Conservation (phyloP, 2,113 vertebrate genomes). For the Carettochelys insculpta region DNA sequence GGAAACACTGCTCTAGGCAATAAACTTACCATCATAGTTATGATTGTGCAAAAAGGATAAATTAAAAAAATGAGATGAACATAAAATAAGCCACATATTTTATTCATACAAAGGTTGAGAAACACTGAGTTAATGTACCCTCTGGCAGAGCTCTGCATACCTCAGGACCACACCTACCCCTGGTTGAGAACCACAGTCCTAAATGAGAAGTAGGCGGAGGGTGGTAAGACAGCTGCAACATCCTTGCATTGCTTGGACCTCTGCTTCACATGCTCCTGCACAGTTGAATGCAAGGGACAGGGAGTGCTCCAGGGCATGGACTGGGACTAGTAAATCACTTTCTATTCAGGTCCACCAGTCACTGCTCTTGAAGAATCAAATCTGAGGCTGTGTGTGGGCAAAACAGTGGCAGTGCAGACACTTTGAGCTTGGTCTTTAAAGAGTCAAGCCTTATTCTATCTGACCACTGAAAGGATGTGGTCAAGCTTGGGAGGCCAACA, state of each 20-base stretch:
- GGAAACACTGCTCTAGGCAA: no score
- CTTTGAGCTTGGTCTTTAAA: neutral
- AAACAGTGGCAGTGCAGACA: neutral
- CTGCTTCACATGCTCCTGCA: neutral
- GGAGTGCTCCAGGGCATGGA: neutral
- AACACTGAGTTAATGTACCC: no score
- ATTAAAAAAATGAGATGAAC: no score
- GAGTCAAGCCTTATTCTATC: neutral
- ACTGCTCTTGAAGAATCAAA: neutral
- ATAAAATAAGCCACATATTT: no score
- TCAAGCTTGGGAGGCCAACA: neutral
- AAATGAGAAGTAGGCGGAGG: neutral
- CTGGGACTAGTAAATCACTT: neutral
- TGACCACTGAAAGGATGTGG: slow-evolving; percentile 24
- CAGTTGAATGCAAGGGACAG: neutral
- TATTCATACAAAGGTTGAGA: no score
- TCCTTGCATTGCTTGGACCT: neutral
- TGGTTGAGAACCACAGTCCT: no score
- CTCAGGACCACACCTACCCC: no score
- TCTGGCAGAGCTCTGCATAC: no score
- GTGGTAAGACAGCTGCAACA: fast-evolving
- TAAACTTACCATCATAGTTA: no score
- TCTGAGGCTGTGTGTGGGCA: neutral
- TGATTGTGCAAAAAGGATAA: no score
- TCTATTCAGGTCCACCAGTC: neutral